phyloP scores from a whole-genome alignment of 1,140 invertebrate genomes.

The Eumaeus atala region DNA sequence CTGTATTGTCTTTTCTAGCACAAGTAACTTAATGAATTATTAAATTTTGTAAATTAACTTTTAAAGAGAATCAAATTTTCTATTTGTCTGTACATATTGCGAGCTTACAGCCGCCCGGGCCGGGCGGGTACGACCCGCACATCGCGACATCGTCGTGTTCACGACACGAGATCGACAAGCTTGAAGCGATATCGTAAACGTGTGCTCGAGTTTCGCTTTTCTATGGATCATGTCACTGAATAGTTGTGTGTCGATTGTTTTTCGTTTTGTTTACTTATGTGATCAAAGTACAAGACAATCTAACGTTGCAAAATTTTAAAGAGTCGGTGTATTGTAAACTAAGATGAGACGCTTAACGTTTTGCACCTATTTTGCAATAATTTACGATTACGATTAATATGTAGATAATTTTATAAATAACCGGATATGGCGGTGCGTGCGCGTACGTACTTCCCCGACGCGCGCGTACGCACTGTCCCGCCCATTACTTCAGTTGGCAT shows the following conservation, averaged over 20 bases:
- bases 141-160: conserved; percentile 16
- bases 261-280: conserved; percentile 39
- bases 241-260: conserved; percentile 65
- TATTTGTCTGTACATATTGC: conserved; percentile 70
- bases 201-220: conserved; percentile 64
- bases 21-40: conserved; percentile 54
- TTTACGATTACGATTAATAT: conserved; percentile 60
- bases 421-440: conserved; percentile 30
- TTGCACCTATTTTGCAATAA: conserved; percentile 73
- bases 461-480: conserved; percentile 33
- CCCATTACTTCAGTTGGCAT: conserved; percentile 17
- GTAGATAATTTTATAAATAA: conserved; percentile 59
- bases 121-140: conserved; percentile 37
- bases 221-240: conserved; percentile 58
- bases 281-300: conserved; percentile 53
- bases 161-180: conserved; percentile 58
- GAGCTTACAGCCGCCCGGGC: conserved; percentile 68
- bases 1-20: conserved; percentile 63
- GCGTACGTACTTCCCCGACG: conserved; percentile 49
- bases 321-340: conserved; percentile 67
- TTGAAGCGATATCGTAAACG: conserved; percentile 63
- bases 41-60: conserved; percentile 69
- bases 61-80: conserved; percentile 65
- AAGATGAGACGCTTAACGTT: conserved; percentile 69
- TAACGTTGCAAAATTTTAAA: conserved; percentile 62